Evolutionary conservation across 2,797 vertebrate genomes (phyloP).

Genomic region (Petrocephalus schoutedeni): DNA sequence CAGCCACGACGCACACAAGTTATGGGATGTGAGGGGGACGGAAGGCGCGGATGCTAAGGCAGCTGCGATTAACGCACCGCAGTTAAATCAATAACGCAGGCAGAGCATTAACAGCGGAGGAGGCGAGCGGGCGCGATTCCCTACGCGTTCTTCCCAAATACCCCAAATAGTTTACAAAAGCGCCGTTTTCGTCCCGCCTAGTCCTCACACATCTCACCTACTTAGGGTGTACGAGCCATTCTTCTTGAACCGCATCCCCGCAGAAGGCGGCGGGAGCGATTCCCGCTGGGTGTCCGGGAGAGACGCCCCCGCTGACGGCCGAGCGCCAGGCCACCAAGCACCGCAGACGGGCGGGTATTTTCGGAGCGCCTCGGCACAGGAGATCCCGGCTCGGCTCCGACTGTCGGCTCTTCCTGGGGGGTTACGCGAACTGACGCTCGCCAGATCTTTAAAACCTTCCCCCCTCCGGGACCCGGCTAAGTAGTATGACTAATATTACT

Average conservation of each 20-base stretch:
- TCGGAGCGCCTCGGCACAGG: background rate
- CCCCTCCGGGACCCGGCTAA: background rate
- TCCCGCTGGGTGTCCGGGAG: background rate
- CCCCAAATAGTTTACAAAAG: background rate
- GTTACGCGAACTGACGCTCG: background rate
- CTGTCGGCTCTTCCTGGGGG: background rate
- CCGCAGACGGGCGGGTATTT: background rate
- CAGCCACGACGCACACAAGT: background rate
- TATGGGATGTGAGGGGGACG: background rate
- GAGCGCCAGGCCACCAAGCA: background rate
- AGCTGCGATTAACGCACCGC: background rate
- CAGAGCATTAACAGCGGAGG: background rate
- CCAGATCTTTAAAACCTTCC: background rate
- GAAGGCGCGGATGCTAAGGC: background rate
- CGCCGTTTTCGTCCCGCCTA: background rate
- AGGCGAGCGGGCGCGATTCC: background rate
- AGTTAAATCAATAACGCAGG: background rate
- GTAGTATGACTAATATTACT: background rate
- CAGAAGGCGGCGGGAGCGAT: conserved; percentile 30
- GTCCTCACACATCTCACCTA: conserved; percentile 45
- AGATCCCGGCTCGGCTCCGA: background rate
- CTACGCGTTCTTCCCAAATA: background rate
- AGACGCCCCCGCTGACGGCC: background rate
- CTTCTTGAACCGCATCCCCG: conserved; percentile 52
- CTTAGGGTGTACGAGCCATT: conserved; percentile 52